A percentile compares a stretch with the other conserved stretches of the same genome.
Evolutionary conservation across 2,113 vertebrate genomes (phyloP).

Genomic region (Cygnus atratus): DNA sequence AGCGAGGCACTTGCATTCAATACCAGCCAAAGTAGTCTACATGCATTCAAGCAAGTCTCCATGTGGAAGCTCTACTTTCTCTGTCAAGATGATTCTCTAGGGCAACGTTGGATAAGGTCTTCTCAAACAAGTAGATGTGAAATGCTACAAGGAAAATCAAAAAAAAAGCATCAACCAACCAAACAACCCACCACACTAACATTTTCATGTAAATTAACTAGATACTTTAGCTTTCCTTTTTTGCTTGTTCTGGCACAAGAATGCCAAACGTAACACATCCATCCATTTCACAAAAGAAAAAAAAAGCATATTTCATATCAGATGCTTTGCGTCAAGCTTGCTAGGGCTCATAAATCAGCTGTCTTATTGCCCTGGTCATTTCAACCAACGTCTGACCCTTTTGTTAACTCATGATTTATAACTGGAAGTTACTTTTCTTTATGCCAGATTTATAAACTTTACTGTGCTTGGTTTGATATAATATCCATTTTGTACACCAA

Average conservation of each 20-base stretch:
- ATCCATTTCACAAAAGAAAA: conserved; percentile 36
- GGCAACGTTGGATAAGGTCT: neutral
- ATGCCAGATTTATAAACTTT: conserved; percentile 73
- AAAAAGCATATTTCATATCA: conserved; percentile 8
- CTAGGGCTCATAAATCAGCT: conserved; percentile 62
- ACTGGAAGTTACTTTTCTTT: conserved; percentile 51
- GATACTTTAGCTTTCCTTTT: neutral
- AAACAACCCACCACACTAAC: neutral
- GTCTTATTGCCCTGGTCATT: conserved; percentile 61
- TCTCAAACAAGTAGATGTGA: conserved; percentile 13
- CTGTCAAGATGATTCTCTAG: conserved; percentile 30
- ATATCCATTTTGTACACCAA: conserved; percentile 62
- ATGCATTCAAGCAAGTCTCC: neutral
- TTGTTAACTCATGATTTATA: conserved; percentile 72
- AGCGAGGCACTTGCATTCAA: neutral
- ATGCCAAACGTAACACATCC: conserved; percentile 4
- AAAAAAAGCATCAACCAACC: neutral
- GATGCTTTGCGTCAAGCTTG: conserved; percentile 42
- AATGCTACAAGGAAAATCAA: neutral
- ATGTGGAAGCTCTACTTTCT: neutral
- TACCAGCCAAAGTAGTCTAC: neutral
- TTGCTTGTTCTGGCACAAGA: neutral
- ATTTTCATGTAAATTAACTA: neutral
- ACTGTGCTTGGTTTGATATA: conserved; percentile 67
- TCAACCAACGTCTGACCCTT: conserved; percentile 58